Base-by-base conservation (phyloP, 1,140 invertebrate genomes). In the Hetaerina americana region DNA sequence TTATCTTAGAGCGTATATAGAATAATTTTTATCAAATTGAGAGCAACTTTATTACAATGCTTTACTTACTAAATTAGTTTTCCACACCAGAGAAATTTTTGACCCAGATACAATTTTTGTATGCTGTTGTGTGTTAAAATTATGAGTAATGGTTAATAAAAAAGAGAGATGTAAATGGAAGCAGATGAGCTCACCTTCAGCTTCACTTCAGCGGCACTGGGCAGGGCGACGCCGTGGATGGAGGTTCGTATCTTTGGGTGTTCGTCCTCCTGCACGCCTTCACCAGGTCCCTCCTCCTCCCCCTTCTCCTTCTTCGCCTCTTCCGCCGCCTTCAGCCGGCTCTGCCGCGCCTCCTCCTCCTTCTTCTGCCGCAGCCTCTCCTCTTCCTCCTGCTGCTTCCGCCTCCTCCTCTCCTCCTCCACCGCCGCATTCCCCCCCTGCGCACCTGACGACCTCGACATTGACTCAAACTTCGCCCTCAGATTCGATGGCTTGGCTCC, bases 391-490 rank as follows among this genome's bases (percentile, higher is more conserved):
- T 70, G 26, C 26, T 40, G 22, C 26, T 49, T 10, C 26, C n/a
- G 18, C n/a, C 69, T 28, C 31, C 69, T 25, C 69, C 22, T 49
- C 71, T 85, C 81, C 73, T 89, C 87, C 76, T 85, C 83, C 27
- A 86, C 83, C 18, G 85, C 81, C 40, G 80, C 78, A 73, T 84
- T 85, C 27, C 80, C 80, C 73, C 84, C 78, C 80, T 89, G 82
- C 80, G 87, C 86, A 78, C 89, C 88, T 12, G 83, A 86, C 76
- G 87, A 85, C 77, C 88, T 88, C 0, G 92, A 92, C 81, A 95
- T 84, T 76, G 91, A 90, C 82, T 95, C 93, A 80, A 95, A 95
- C 78, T 88, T 89, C 18, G 89, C 90, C 25, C 90, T 80, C 18
- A 95, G 81, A 75, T 87, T 88, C 5, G 88, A 90, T 0, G 93